Percentiles rank a stretch among this genome's conserved stretches.
Evolutionary conservation across 2,113 vertebrate genomes (phyloP).

Genomic region (Mus spicilegus): DNA sequence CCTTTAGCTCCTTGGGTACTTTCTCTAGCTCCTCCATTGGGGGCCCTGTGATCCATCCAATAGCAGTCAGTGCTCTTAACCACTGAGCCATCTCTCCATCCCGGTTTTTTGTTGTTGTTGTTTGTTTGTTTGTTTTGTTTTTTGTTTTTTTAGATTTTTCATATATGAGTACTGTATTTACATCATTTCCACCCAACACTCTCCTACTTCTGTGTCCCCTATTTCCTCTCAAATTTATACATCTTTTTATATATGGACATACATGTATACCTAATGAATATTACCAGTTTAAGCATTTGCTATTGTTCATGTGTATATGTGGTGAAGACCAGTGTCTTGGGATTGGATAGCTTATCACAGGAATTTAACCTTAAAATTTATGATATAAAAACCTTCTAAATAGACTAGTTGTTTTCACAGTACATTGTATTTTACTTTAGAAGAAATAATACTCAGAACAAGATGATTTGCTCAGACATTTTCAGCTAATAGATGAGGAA

Average conservation of each 20-base stretch:
- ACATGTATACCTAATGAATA: neutral
- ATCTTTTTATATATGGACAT: neutral
- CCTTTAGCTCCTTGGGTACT: too few species aligned
- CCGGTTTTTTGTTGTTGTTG: too few species aligned
- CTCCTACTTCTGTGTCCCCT: neutral
- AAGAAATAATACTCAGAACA: constrained; percentile 49
- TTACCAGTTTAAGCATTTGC: neutral
- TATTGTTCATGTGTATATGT: neutral
- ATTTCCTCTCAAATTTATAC: neutral
- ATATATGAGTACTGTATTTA: neutral
- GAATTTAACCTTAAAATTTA: constrained; percentile 31
- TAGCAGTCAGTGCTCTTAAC: too few species aligned
- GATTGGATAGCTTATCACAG: neutral
- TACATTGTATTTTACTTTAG: constrained; percentile 15
- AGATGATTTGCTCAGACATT: constrained; percentile 1
- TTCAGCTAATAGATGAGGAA: constrained; percentile 36
- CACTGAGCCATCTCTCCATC: too few species aligned
- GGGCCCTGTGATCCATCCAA: too few species aligned
- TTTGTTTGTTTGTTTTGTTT: too few species aligned
- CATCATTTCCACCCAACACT: neutral
- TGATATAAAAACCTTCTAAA: constrained; percentile 2
- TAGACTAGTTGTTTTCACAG: neutral
- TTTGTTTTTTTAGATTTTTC: neutral
- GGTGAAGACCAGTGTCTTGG: neutral
- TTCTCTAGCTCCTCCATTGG: too few species aligned